Base-by-base conservation (phyloP, 2,797 vertebrate genomes). In the Lacerta viridis region DNA sequence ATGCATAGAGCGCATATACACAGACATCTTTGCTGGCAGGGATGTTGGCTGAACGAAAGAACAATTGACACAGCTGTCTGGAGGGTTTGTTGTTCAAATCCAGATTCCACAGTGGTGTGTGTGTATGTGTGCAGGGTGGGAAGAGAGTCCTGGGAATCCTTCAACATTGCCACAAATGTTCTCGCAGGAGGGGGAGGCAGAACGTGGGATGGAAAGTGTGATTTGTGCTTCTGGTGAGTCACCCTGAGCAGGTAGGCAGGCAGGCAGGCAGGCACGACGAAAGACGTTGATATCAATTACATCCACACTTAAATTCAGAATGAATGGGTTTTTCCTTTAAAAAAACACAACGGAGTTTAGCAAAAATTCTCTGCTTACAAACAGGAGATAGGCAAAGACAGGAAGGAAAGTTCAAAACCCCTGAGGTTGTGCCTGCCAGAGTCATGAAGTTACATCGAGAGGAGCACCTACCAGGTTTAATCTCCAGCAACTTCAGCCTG, bases 401-500 rank as follows among this genome's bases (percentile, higher is more conserved):
- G 81, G 92, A 72, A 85, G 86, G 85, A 90, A 88, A 87, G 83
- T 76, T 81, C 92, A 92, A 92, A 91, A 79, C 33, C 87, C 64
- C 84, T 84, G 80, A 88, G 80, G 92, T 66, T 59, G 74, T 71
- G 84, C 69, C 87, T 90, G 86, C 82, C 20, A 76, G 39, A 61
- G 17, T 61, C 91, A 20, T 4, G 55, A 46, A 55, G 64, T 64
- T 76, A 5, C 69, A 87, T 69, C 80, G 15, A 64, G 79, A 43
- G 78, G 27, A 80, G 91, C 75, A 96, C 97, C 96, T 96, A 99
- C 99, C 98, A 41, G 99, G 97, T 94, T 99, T 98, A 85, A 99
- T 98, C 91, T 99, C 98, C 87, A 98, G 97, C 92, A 99, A 97
- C 88, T 98, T 97, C 93, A 99, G 97, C 85, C 98, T 98, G 66